phyloP scores from a whole-genome alignment of 2,113 vertebrate species.

The Uropsilus gracilis region DNA sequence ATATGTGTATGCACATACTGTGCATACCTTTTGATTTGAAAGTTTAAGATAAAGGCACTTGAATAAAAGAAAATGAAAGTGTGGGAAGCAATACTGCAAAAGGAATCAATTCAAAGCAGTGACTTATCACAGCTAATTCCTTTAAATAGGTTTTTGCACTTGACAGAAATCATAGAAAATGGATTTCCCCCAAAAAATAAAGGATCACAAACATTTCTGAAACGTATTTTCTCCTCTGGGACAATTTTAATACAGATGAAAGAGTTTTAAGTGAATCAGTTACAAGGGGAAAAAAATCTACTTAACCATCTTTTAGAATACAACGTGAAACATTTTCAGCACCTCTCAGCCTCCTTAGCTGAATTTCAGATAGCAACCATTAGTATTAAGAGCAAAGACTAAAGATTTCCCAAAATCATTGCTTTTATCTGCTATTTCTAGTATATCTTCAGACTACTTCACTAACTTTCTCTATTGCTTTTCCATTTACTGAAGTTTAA shows the following conservation, averaged over 20 bases:
- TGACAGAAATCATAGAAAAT: constrained; percentile 71
- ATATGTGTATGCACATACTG: background rate
- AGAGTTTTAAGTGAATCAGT: constrained; percentile 48
- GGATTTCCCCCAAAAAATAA: constrained; percentile 49
- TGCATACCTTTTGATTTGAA: background rate
- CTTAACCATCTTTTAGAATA: constrained; percentile 64
- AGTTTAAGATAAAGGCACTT: constrained; percentile 34
- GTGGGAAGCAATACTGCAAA: constrained; percentile 36
- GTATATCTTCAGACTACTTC: constrained; percentile 1
- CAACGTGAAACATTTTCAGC: constrained; percentile 42
- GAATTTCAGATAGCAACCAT: constrained; percentile 42
- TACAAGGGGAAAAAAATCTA: constrained; percentile 50
- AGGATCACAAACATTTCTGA: constrained; percentile 66
- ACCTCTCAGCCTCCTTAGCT: constrained; percentile 36
- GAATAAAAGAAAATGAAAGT: constrained; percentile 42
- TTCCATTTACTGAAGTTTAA: constrained; percentile 38
- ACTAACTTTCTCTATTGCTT: constrained; percentile 8
- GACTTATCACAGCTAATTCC: constrained; percentile 74
- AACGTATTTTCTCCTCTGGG: constrained; percentile 52
- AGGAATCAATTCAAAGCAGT: constrained; percentile 54
- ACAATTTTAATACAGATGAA: constrained; percentile 70
- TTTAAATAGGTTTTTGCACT: constrained; percentile 70
- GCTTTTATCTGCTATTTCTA: constrained; percentile 37
- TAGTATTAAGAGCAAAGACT: constrained; percentile 24
- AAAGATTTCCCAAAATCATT: constrained; percentile 2